Evolutionary conservation across 1,140 invertebrate species (phyloP), one percentile per base, ranked within the genome.

Genomic region (Grapholita molesta): DNA sequence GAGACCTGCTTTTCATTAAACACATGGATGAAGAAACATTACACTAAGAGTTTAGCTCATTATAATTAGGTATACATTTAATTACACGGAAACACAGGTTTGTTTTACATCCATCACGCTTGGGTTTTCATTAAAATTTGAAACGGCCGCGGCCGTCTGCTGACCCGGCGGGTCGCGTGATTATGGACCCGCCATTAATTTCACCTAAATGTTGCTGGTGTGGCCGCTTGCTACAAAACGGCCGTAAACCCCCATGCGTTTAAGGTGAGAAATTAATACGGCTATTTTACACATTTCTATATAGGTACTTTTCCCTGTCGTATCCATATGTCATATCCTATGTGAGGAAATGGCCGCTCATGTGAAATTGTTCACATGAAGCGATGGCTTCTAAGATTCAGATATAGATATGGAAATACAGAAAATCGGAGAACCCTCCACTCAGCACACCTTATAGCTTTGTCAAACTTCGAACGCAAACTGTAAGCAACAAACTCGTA

Each of bases 31-130:
- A n/a, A n/a, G n/a, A n/a, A n/a, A n/a, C n/a, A n/a, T n/a, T n/a
- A n/a, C n/a, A n/a, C n/a, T n/a, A n/a, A n/a, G n/a, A n/a, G n/a
- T n/a, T n/a, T n/a, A n/a, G n/a, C n/a, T n/a, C n/a, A n/a, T n/a
- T n/a, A n/a, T n/a, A n/a, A n/a, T n/a, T n/a, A n/a, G n/a, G n/a
- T 48, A 48, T 21, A 48, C 42, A 21, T 48, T 48, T 9, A 48
- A 21, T 48, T 48, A 48, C 42, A 18, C 8, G 1, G 18, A n/a
- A 70, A 72, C 70, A 75, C 72, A 75, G 55, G 25, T 61, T 69
- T 64, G 25, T 69, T 64, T 64, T 11, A 69, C 65, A 73, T 76
- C 67, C 71, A 76, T 76, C 74, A 73, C 64, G 74, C 71, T 64
- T 28, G 55, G 24, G 71, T 64, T 76, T 75, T 73, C 73, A 76